Percentiles rank a stretch among this genome's conserved stretches.
Evolutionary conservation across 2,888 invertebrate species (phyloP).

Genomic region (Eupithecia insigniata): DNA sequence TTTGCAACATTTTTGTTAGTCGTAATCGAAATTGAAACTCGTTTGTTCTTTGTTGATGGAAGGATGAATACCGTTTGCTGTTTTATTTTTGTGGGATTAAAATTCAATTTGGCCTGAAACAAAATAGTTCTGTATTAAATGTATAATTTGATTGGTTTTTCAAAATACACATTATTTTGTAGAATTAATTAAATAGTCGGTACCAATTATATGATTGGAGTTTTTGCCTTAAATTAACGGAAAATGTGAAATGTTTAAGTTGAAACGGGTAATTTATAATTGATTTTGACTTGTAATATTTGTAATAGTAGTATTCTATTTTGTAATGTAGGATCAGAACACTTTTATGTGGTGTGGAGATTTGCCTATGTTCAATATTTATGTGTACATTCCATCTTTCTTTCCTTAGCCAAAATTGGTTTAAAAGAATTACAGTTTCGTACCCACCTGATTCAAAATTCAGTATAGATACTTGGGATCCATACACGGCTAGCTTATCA

Average conservation of each 20-base stretch:
- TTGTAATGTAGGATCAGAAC: not conserved
- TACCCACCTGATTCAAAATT: not conserved
- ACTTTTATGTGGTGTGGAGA: not conserved
- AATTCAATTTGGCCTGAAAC: conserved; percentile 8
- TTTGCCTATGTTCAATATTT: not conserved
- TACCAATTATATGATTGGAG: not conserved
- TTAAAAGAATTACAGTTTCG: not conserved
- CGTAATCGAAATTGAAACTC: conserved; percentile 15
- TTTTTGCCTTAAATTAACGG: not conserved
- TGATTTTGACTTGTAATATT: not conserved
- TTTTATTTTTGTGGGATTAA: conserved; percentile 5
- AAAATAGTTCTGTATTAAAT: not conserved
- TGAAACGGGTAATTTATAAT: not conserved
- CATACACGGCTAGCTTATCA: conserved; percentile 39
- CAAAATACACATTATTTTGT: conserved; percentile 3
- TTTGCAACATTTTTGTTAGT: conserved; percentile 16
- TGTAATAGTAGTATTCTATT: not conserved
- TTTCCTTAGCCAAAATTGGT: not conserved
- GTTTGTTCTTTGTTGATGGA: not conserved
- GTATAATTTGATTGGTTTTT: conserved; percentile 7
- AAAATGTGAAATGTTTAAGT: not conserved
- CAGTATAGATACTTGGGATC: not conserved
- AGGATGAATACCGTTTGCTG: not conserved
- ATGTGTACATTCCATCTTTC: not conserved
- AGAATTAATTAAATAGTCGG: not conserved